Conservation (phyloP, 2,113 vertebrate genomes). For the Ceyx margarethae region DNA sequence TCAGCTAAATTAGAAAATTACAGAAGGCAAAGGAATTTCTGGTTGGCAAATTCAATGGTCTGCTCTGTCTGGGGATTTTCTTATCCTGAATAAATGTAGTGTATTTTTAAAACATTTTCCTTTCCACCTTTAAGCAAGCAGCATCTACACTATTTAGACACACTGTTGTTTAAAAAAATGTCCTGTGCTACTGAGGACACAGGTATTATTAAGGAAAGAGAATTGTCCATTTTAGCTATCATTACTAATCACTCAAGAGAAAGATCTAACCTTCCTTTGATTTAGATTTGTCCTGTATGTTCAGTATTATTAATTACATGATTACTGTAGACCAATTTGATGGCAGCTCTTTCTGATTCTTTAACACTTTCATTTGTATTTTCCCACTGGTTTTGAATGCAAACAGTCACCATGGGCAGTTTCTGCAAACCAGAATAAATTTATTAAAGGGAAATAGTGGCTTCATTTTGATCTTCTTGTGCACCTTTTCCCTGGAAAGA, state of each 20-base stretch:
- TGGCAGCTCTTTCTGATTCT: slow-evolving; percentile 26
- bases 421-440: slow-evolving; percentile 2
- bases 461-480: background rate
- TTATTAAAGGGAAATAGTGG: background rate
- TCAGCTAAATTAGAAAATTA: background rate
- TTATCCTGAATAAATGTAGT: background rate
- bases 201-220: slow-evolving; percentile 28
- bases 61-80: background rate
- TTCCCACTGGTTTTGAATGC: background rate
- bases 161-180: background rate
- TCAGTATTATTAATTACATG: slow-evolving; percentile 70
- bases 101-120: background rate
- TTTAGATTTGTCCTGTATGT: slow-evolving; percentile 60
- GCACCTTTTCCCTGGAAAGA: background rate
- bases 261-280: slow-evolving; percentile 28
- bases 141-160: background rate
- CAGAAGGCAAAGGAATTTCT: background rate
- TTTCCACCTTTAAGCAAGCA: background rate
- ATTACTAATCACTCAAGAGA: slow-evolving; percentile 46
- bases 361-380: slow-evolving; percentile 55
- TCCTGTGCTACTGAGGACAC: background rate
- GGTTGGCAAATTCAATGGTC: background rate
- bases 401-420: background rate
- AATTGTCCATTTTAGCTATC: slow-evolving; percentile 36
- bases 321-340: slow-evolving; percentile 27